phyloP scores from a whole-genome alignment of 2,797 vertebrate genomes.

The Gorsachius magnificus region DNA sequence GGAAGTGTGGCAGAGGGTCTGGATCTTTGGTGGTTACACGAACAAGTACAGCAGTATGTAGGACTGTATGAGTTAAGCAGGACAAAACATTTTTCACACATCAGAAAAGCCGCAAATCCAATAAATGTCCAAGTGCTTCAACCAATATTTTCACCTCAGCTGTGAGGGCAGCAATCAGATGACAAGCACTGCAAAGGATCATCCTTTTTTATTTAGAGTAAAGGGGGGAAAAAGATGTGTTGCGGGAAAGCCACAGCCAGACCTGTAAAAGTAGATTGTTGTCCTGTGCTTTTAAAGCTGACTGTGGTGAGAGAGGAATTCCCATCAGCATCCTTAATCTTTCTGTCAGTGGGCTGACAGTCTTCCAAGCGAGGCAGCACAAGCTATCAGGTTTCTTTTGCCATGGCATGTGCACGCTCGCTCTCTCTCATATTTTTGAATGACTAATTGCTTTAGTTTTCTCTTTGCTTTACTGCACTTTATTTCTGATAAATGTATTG shows the following conservation, averaged over 20 bases:
- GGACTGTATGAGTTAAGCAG: neutral
- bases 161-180: constrained; percentile 11
- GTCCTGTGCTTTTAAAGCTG: constrained; percentile 7
- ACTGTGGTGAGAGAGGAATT: constrained; percentile 25
- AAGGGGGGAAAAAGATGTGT: neutral
- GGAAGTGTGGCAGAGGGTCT: neutral
- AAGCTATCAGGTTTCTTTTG: neutral
- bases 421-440: neutral
- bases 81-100: neutral
- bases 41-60: neutral
- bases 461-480: neutral
- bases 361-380: neutral
- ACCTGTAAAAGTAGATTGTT: constrained; percentile 4
- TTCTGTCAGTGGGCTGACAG: constrained; percentile 6
- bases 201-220: neutral
- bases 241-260: neutral
- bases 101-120: neutral
- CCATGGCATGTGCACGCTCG: neutral
- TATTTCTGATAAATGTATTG: neutral
- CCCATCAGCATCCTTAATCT: constrained; percentile 24
- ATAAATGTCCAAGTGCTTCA: neutral
- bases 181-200: neutral
- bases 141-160: neutral
- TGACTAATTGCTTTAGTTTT: neutral
- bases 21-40: neutral